These are phyloP conservation scores for Parasteatoda lunata DNA, from an alignment of 2,888 invertebrate genomes.

Conservation along the genomic window DNA sequence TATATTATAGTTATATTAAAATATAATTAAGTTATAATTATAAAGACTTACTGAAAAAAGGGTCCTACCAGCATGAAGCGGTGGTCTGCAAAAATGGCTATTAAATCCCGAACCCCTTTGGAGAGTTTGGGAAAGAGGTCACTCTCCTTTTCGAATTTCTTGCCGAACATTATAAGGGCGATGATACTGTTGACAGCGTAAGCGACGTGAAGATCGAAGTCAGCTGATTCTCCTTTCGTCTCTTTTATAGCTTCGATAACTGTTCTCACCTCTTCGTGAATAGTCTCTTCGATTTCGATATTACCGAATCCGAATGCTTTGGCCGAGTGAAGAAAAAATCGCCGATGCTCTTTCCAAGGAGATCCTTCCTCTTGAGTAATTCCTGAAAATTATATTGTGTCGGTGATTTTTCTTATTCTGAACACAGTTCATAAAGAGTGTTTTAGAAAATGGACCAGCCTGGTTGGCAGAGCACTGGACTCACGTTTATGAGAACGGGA, in stretches of 20 bases:
- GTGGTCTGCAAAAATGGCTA: constrained; percentile 1
- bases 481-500: too few species aligned
- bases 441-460: too few species aligned
- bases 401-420: too few species aligned
- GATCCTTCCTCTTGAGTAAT: constrained; percentile 82
- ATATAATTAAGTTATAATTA: too few species aligned
- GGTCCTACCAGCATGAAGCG: constrained; percentile 1
- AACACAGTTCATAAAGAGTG: too few species aligned
- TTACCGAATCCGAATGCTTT: constrained; percentile 76
- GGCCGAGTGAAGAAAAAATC: constrained; percentile 81
- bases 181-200: constrained; percentile 39
- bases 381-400: constrained; percentile 77
- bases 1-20: too few species aligned
- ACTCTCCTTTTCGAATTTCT: constrained; percentile 7
- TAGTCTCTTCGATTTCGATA: constrained; percentile 20
- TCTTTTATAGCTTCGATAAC: constrained; percentile 27
- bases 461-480: too few species aligned
- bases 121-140: background rate
- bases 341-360: constrained; percentile 81
- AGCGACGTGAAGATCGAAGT: constrained; percentile 78
- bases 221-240: background rate
- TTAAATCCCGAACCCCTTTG: constrained; percentile 2
- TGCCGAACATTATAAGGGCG: constrained; percentile 15
- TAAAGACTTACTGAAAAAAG: constrained; percentile 1
- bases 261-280: constrained; percentile 21